Base-by-base conservation (phyloP, 2,888 invertebrate genomes). In the Plutella xylostella region DNA sequence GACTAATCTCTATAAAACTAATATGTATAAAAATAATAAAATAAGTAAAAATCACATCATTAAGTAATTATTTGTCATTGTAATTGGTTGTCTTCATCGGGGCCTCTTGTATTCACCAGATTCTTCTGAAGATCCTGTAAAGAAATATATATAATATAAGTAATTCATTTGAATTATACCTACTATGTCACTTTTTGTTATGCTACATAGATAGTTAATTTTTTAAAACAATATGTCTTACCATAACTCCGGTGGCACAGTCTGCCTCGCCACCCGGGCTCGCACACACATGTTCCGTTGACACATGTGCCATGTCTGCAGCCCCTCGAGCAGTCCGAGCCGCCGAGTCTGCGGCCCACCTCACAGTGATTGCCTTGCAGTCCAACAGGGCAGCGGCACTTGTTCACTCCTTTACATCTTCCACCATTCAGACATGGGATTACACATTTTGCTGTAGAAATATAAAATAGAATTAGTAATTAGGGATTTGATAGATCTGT, bases 381-480 rank as follows among this genome's bases (percentile, higher is more conserved):
- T 6, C 94, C 96, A 35, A 87, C 86, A 3, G 92, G 92, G 71
- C 97, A 97, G 50, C 93, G 89, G 72, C 97, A 97, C 65, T 92
- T 89, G 76, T 97, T 96, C 48, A 92, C 92, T 28, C 95, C 95
- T 59, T 90, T 91, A 68, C 97, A 97, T 46, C 92, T 90, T 0
- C 97, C 96, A 12, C 94, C 94, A 69, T 96, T 96, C 56, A 94
- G 82, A 68, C 97, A 97, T 3, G 96, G 95, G 58, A 96, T 92
- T 53, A 93, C 90, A 72, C 94, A 95, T 82, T 93, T 93, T 17
- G 93, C 93, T 93, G 72, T 19, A 65, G n/a, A n/a, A 67, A 17
- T n/a, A 43, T 28, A 46, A 17, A 28, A 38, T 15, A 12, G 38
- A 40, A 43, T 38, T 15, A 25, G 3, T 7, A 28, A 12, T 14